Conservation (phyloP, 2,888 invertebrate genomes). For the Macaria notata region DNA sequence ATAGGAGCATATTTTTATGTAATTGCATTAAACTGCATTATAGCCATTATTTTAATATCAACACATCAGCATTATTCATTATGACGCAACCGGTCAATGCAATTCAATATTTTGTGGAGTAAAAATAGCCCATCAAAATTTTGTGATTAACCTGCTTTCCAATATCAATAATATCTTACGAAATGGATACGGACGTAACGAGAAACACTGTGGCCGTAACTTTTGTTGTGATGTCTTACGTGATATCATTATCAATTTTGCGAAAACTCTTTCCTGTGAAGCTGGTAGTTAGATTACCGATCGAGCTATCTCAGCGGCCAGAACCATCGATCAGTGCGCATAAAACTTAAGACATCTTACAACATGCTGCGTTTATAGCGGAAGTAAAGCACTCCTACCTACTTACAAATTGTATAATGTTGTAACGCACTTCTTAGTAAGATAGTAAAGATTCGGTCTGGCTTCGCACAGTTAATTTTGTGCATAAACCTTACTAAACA, state of each 20-base stretch:
- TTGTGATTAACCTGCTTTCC: slow-evolving; percentile 24
- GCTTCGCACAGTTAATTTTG: no score
- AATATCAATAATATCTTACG: slow-evolving; percentile 21
- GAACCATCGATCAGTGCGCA: slow-evolving; percentile 3
- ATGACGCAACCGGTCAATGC: slow-evolving; percentile 24
- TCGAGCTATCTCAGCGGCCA: slow-evolving; percentile 3
- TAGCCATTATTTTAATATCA: slow-evolving; percentile 51
- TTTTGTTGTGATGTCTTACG: slow-evolving; percentile 17
- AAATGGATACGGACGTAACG: slow-evolving; percentile 19
- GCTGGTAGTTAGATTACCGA: neutral
- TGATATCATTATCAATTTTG: slow-evolving; percentile 18
- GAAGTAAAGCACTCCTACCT: neutral
- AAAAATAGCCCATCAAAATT: slow-evolving; percentile 19
- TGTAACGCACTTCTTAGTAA: no score
- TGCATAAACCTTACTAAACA: no score
- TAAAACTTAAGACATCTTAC: neutral
- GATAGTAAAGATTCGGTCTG: no score
- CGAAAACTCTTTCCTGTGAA: slow-evolving; percentile 5
- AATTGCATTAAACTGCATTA: slow-evolving; percentile 31
- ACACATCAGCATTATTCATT: slow-evolving; percentile 27
- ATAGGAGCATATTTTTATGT: slow-evolving; percentile 31
- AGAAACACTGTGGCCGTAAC: slow-evolving; percentile 10
- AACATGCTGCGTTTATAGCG: slow-evolving; percentile 3
- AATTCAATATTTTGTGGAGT: slow-evolving; percentile 20
- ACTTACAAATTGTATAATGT: no score